These are phyloP conservation scores for Toxonevra muliebris DNA, from an alignment of 2,888 invertebrate genomes.

Conservation along the genomic window DNA sequence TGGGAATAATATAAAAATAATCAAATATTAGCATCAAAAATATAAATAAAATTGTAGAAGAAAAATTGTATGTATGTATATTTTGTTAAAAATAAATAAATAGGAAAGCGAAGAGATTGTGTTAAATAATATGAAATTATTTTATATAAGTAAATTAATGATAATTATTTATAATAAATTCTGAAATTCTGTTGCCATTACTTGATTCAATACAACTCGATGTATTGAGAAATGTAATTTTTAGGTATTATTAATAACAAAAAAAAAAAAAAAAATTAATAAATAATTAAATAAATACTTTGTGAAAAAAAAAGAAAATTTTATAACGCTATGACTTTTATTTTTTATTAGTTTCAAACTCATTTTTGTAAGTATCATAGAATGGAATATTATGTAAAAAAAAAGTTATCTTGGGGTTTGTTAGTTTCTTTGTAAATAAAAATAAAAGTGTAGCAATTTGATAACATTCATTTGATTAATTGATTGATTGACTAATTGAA, in stretches of 20 bases:
- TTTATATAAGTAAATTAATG: too few relatives aligned
- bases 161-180: too few relatives aligned
- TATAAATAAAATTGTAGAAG: conserved; percentile 14
- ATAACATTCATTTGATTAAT: conserved; percentile 14
- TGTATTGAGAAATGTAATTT: conserved; percentile 8
- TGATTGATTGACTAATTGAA: not conserved
- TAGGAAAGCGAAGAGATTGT: too few relatives aligned
- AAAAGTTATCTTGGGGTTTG: conserved; percentile 6
- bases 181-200: conserved; percentile 35
- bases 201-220: conserved; percentile 35
- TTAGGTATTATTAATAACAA: conserved; percentile 6
- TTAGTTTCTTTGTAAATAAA: not conserved
- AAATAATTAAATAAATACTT: too few relatives aligned
- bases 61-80: too few relatives aligned
- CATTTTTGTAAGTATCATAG: conserved; percentile 3
- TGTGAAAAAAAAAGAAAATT: too few relatives aligned
- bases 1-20: conserved; percentile 11
- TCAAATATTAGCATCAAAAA: conserved; percentile 3
- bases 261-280: too few relatives aligned
- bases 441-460: conserved; percentile 37
- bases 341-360: too few relatives aligned
- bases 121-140: too few relatives aligned
- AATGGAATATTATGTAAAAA: too few relatives aligned
- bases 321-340: too few relatives aligned
- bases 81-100: too few relatives aligned